phyloP scores from a whole-genome alignment of 2,797 vertebrate genomes.

The Cryptoblepharus egeriae region DNA sequence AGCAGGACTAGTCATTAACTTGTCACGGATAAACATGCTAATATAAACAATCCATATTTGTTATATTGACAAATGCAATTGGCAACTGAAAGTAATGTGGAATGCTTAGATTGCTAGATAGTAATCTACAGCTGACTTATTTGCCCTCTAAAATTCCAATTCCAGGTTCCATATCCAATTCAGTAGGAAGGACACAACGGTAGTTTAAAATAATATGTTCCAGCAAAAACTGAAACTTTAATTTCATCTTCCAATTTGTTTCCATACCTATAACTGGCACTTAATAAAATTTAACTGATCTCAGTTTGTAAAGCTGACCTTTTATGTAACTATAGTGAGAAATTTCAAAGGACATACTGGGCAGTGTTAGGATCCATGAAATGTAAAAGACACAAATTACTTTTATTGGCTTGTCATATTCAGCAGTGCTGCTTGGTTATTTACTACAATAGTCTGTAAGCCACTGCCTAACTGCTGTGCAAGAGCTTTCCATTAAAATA shows the following conservation, averaged over 20 bases:
- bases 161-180: neutral
- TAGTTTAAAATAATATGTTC: neutral
- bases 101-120: no score
- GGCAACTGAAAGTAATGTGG: no score
- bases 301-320: neutral
- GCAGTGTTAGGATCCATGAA: constrained; percentile 7
- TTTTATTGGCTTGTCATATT: constrained; percentile 23
- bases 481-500: constrained; percentile 30
- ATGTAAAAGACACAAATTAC: constrained; percentile 1
- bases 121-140: neutral
- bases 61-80: no score
- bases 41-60: no score
- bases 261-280: neutral
- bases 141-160: neutral
- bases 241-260: neutral
- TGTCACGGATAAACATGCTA: no score
- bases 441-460: constrained; percentile 14
- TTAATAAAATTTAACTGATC: constrained; percentile 4
- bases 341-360: constrained; percentile 21
- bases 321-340: neutral
- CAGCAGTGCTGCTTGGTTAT: neutral
- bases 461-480: neutral
- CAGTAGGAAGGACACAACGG: neutral
- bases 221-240: neutral
- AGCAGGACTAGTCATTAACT: no score